Conservation (phyloP, 2,888 invertebrate genomes). For the Melanchra persicariae region DNA sequence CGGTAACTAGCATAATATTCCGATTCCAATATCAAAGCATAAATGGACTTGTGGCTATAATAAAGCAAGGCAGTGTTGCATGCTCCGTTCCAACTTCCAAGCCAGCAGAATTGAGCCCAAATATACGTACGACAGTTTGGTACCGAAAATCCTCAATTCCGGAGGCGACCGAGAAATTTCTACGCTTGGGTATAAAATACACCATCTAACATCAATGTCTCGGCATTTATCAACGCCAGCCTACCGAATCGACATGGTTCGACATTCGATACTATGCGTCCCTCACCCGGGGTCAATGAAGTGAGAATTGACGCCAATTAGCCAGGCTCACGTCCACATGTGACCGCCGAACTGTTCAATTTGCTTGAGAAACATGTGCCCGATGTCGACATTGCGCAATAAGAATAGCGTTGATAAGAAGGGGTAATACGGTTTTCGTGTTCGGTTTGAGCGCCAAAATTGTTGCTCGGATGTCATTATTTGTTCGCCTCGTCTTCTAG, state of each 20-base stretch:
- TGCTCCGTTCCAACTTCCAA: background rate
- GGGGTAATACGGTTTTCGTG: conserved; percentile 46
- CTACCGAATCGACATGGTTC: conserved; percentile 56
- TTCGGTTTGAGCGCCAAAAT: conserved; percentile 22
- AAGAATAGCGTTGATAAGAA: conserved; percentile 45
- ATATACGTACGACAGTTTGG: conserved; percentile 4
- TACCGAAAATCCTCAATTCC: background rate
- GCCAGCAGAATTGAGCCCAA: background rate
- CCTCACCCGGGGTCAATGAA: conserved; percentile 70
- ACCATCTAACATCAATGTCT: conserved; percentile 14
- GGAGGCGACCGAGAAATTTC: conserved; percentile 17
- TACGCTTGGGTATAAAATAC: background rate
- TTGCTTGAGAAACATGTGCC: conserved; percentile 57
- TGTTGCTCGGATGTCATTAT: conserved; percentile 29
- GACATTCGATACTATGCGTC: conserved; percentile 60
- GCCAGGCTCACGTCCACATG: conserved; percentile 63
- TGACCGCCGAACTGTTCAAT: conserved; percentile 60
- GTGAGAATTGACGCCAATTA: conserved; percentile 77
- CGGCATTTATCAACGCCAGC: conserved; percentile 47
- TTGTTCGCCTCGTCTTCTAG: conserved; percentile 10
- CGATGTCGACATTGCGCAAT: conserved; percentile 44
- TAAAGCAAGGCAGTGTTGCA: conserved; percentile 11
- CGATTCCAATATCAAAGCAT: conserved; percentile 23
- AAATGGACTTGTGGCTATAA: conserved; percentile 3
- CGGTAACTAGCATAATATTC: conserved; percentile 12